phyloP scores from a whole-genome alignment of 2,888 invertebrate species.

The Drosophila nr. medialis region DNA sequence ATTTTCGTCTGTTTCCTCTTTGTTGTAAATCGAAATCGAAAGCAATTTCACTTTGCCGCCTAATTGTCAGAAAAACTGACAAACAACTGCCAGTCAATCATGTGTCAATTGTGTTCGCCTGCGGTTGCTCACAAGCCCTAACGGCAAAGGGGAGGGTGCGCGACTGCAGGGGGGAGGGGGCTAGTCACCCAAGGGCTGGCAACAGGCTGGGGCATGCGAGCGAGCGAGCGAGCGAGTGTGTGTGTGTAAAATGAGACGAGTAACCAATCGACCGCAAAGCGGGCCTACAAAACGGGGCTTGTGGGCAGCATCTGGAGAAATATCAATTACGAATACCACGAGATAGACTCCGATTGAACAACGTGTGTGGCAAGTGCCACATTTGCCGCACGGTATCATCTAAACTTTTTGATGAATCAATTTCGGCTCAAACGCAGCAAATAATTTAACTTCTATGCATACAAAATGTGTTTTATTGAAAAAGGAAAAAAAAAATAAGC shows the following conservation, averaged over 20 bases:
- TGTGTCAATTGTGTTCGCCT: slow-evolving; percentile 69
- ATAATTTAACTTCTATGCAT: background rate
- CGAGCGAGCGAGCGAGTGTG: slow-evolving; percentile 8
- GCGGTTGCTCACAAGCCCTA: slow-evolving; percentile 41
- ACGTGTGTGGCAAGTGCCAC: slow-evolving; percentile 41
- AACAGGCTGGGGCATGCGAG: slow-evolving; percentile 23
- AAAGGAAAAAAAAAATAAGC: background rate
- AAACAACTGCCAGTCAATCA: slow-evolving; percentile 78
- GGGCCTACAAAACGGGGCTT: slow-evolving; percentile 50
- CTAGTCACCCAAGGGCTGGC: slow-evolving; percentile 19
- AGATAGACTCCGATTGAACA: slow-evolving; percentile 20
- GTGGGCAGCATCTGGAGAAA: slow-evolving; percentile 43
- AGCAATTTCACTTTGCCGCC: slow-evolving; percentile 76
- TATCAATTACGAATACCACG: slow-evolving; percentile 41
- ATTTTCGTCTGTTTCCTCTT: slow-evolving; percentile 5
- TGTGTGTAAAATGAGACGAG: slow-evolving; percentile 52
- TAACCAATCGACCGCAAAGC: slow-evolving; percentile 69
- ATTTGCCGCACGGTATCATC: background rate
- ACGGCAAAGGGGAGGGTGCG: no score
- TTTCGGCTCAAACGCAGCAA: slow-evolving; percentile 6
- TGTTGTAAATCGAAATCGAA: slow-evolving; percentile 67
- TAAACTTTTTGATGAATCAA: slow-evolving; percentile 17
- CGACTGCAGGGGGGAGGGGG: background rate
- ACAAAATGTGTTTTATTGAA: background rate
- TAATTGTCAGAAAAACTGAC: slow-evolving; percentile 77